Evolutionary conservation across 2,888 invertebrate species (phyloP).

Genomic region (Epiblema foenella): DNA sequence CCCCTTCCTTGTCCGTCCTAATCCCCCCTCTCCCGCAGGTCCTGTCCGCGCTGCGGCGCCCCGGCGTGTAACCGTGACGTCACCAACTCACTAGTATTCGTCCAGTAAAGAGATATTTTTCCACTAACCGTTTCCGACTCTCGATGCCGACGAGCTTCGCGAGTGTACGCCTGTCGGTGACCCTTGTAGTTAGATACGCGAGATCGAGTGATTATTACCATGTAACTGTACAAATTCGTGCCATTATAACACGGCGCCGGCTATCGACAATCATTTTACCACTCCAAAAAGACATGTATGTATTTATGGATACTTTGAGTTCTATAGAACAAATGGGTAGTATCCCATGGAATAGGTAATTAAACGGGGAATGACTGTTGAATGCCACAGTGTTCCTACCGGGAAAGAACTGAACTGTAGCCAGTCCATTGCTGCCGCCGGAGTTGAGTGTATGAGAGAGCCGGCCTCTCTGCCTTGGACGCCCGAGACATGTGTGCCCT

Average conservation of each 20-base stretch:
- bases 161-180: constrained; percentile 14
- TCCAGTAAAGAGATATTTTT: constrained; percentile 36
- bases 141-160: constrained; percentile 4
- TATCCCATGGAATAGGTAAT: neutral
- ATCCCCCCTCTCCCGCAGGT: constrained; percentile 54
- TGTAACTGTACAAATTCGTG: constrained; percentile 38
- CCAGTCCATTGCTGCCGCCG: neutral
- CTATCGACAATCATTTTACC: neutral
- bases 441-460: neutral
- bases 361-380: neutral
- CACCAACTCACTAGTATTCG: constrained; percentile 30
- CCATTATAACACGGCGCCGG: constrained; percentile 21
- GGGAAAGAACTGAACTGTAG: neutral
- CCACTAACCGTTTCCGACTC: constrained; percentile 23
- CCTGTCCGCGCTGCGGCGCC: constrained; percentile 51
- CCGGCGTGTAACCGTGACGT: constrained; percentile 20
- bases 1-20: constrained; percentile 32
- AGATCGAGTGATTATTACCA: constrained; percentile 28
- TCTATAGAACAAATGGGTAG: too few relatives aligned
- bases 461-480: neutral
- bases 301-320: neutral
- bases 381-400: neutral
- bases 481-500: neutral
- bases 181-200: neutral
- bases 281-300: neutral